phyloP scores from a whole-genome alignment of 2,113 vertebrate genomes.

The Elaphurus davidianus region DNA sequence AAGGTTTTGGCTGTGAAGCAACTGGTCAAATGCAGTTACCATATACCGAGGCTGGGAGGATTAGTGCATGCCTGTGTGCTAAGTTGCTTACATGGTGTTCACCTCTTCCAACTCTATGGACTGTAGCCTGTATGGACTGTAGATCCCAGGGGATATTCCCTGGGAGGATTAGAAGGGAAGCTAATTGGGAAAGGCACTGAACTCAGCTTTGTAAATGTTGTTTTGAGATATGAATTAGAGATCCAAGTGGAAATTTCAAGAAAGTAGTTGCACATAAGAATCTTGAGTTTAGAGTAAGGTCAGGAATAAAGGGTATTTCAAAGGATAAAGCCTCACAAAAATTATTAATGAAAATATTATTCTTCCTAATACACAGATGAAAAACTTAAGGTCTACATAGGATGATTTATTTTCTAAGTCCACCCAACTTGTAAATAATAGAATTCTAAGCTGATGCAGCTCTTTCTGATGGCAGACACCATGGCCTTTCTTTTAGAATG shows the following conservation, averaged over 20 bases:
- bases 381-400: not conserved
- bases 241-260: not conserved
- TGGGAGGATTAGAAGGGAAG: not conserved
- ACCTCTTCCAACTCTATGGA: not conserved
- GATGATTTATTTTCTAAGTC: not conserved
- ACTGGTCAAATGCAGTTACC: not conserved
- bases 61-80: rapidly evolving
- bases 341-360: not conserved
- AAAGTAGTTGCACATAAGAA: not conserved
- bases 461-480: not conserved
- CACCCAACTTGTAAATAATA: not conserved
- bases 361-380: not conserved
- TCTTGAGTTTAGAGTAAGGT: not conserved
- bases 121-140: not conserved
- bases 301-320: not conserved
- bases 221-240: not conserved
- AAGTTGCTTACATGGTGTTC: not conserved
- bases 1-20: not conserved
- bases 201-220: not conserved
- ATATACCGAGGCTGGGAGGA: not conserved
- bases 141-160: not conserved
- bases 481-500: not conserved
- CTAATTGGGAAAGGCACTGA: not conserved
- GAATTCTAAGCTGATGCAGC: not conserved
- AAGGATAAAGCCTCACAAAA: not conserved